A percentile compares a stretch with the other conserved stretches of the same genome.
These are phyloP conservation scores for Pholis gunnellus DNA, from an alignment of 2,113 vertebrate species.

Conservation along the genomic window DNA sequence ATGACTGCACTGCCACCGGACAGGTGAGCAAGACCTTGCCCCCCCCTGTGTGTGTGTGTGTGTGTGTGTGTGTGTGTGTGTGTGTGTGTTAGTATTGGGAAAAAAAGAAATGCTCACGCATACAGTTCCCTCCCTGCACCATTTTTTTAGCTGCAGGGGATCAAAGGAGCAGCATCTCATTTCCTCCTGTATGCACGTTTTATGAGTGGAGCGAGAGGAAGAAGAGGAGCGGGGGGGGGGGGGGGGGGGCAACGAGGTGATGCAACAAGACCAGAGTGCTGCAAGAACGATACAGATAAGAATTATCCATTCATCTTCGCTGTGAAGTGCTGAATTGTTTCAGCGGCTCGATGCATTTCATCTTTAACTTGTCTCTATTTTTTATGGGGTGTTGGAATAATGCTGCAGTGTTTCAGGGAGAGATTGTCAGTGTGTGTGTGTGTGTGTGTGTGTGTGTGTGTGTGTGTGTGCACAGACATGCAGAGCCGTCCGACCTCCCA, in stretches of 20 bases:
- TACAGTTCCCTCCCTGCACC: slow-evolving; percentile 47
- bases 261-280: slow-evolving; percentile 32
- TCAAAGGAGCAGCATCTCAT: slow-evolving; percentile 61
- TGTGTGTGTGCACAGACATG: slow-evolving; percentile 28
- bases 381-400: slow-evolving; percentile 66
- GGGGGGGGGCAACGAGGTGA: slow-evolving; percentile 28
- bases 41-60: not conserved
- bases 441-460: slow-evolving; percentile 3
- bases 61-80: not conserved
- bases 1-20: slow-evolving; percentile 30
- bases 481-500: slow-evolving; percentile 59
- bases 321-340: slow-evolving; percentile 54
- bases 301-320: slow-evolving; percentile 60
- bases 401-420: slow-evolving; percentile 52
- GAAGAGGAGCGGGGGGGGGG: not conserved
- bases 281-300: not conserved
- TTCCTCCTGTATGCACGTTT: slow-evolving; percentile 62
- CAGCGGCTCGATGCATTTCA: slow-evolving; percentile 47
- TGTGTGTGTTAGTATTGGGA: slow-evolving; percentile 7
- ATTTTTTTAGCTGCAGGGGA: slow-evolving; percentile 56
- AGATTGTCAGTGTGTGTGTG: not conserved
- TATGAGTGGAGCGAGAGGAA: slow-evolving; percentile 42
- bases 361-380: slow-evolving; percentile 51
- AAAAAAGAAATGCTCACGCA: not conserved
- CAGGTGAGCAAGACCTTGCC: slow-evolving; percentile 22